These are phyloP conservation scores for Galeopterus variegatus DNA, from an alignment of 2,113 vertebrate genomes.

Conservation along the genomic window DNA sequence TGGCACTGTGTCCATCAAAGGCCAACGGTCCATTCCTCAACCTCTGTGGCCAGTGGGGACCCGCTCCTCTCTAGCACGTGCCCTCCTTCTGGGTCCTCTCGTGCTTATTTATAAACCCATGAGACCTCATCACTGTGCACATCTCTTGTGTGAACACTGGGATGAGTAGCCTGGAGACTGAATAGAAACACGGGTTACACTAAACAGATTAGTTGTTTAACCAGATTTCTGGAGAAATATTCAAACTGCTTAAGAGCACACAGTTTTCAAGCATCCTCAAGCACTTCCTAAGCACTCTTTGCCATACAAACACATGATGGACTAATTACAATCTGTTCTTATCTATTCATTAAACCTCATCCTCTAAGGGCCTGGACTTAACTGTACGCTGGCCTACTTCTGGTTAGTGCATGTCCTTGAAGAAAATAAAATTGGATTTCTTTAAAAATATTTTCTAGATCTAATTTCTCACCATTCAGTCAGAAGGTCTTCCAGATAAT, in stretches of 20 bases:
- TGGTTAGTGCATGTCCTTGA: slow-evolving; percentile 29
- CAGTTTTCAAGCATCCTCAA: slow-evolving; percentile 61
- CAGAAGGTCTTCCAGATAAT: slow-evolving; percentile 71
- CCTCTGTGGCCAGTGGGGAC: fast-evolving
- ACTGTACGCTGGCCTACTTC: slow-evolving; percentile 26
- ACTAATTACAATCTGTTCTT: slow-evolving; percentile 77
- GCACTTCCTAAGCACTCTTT: slow-evolving; percentile 65
- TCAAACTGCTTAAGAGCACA: slow-evolving; percentile 51
- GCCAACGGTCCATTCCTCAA: fast-evolving
- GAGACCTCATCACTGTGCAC: neutral
- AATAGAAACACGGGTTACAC: neutral
- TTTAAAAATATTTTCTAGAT: slow-evolving; percentile 65
- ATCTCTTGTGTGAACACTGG: neutral
- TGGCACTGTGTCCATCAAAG: neutral
- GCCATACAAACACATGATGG: slow-evolving; percentile 68
- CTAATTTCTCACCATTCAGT: slow-evolving; percentile 59
- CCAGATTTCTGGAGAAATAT: slow-evolving; percentile 67
- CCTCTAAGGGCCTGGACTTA: slow-evolving; percentile 58
- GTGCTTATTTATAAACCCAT: fast-evolving
- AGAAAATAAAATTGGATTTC: slow-evolving; percentile 52
- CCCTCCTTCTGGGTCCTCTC: neutral
- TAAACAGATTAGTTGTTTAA: slow-evolving; percentile 59
- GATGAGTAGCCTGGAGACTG: neutral
- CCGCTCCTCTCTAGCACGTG: fast-evolving
- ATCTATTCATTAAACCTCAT: slow-evolving; percentile 64